These are phyloP conservation scores for Coelinius sp. DNA, from an alignment of 2,888 invertebrate genomes.

Conservation along the genomic window DNA sequence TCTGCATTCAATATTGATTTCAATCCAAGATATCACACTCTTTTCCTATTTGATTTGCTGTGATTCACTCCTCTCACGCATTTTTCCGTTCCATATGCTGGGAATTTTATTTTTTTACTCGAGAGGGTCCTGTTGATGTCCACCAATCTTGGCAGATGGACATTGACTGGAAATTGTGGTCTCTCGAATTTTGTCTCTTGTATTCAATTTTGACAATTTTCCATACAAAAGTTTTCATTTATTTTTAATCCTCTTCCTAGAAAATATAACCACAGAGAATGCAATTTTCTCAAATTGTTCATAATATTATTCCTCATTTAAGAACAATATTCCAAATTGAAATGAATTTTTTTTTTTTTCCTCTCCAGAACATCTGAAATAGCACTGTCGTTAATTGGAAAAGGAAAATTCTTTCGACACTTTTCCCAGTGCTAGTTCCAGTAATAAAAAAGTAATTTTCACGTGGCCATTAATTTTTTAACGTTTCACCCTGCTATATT, in stretches of 20 bases:
- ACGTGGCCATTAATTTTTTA: slow-evolving; percentile 26
- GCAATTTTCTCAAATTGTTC: too few species aligned
- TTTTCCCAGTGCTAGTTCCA: neutral
- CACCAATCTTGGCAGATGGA: slow-evolving; percentile 33
- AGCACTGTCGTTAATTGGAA: slow-evolving; percentile 16
- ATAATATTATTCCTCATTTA: too few species aligned
- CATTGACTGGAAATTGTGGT: slow-evolving; percentile 35
- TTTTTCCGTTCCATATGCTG: neutral
- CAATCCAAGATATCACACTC: slow-evolving; percentile 63
- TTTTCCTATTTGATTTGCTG: slow-evolving; percentile 39
- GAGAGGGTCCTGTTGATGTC: slow-evolving; percentile 21
- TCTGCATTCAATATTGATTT: slow-evolving; percentile 69
- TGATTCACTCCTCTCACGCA: slow-evolving; percentile 65
- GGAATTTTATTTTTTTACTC: neutral
- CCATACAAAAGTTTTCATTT: too few species aligned
- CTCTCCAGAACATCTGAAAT: neutral
- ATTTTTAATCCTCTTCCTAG: too few species aligned
- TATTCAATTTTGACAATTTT: too few species aligned
- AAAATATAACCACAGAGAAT: too few species aligned
- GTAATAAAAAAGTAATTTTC: slow-evolving; percentile 22
- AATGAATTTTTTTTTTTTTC: neutral
- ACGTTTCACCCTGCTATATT: slow-evolving; percentile 8
- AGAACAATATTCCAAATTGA: too few species aligned
- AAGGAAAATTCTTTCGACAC: slow-evolving; percentile 20
- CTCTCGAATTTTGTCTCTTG: neutral